Percentiles rank a stretch among this genome's conserved stretches.
phyloP scores from a whole-genome alignment of 1,140 invertebrate genomes.

The Copidosoma floridanum region DNA sequence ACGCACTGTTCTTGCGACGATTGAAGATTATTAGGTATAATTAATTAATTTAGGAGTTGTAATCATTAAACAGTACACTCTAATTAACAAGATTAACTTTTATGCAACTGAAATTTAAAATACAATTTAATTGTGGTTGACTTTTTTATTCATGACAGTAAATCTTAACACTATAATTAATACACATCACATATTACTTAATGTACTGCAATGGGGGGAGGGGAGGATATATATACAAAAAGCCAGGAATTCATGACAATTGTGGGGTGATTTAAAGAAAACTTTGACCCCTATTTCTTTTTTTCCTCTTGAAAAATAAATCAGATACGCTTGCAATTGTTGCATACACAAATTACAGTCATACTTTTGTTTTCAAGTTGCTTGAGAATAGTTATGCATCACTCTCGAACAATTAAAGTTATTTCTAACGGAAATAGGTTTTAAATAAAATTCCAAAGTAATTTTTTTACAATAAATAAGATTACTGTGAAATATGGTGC shows the following conservation, averaged over 20 bases:
- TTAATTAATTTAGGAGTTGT: too few relatives aligned
- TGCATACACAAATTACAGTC: neutral
- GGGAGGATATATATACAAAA: slow-evolving; percentile 59
- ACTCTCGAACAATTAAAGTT: slow-evolving; percentile 6
- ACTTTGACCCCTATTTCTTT: neutral
- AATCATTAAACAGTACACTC: too few relatives aligned
- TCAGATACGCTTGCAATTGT: neutral
- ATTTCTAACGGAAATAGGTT: too few relatives aligned
- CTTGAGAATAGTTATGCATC: neutral
- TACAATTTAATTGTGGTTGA: too few relatives aligned
- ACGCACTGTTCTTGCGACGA: too few relatives aligned
- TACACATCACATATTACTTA: slow-evolving; percentile 52
- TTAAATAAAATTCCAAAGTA: slow-evolving; percentile 12
- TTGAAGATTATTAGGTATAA: too few relatives aligned
- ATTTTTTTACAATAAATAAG: neutral
- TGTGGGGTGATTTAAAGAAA: slow-evolving; percentile 16
- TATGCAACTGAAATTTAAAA: too few relatives aligned
- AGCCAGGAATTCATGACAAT: slow-evolving; percentile 44
- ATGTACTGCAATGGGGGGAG: slow-evolving; percentile 47
- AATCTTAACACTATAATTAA: slow-evolving; percentile 52
- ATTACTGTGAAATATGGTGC: slow-evolving; percentile 3
- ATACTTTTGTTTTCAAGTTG: too few relatives aligned
- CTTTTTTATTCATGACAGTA: slow-evolving; percentile 49
- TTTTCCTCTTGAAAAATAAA: slow-evolving; percentile 9
- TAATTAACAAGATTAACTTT: too few relatives aligned